Evolutionary conservation across 2,113 vertebrate species (phyloP), one percentile per base, ranked within the genome.

Genomic region (Oxyruncus cristatus): DNA sequence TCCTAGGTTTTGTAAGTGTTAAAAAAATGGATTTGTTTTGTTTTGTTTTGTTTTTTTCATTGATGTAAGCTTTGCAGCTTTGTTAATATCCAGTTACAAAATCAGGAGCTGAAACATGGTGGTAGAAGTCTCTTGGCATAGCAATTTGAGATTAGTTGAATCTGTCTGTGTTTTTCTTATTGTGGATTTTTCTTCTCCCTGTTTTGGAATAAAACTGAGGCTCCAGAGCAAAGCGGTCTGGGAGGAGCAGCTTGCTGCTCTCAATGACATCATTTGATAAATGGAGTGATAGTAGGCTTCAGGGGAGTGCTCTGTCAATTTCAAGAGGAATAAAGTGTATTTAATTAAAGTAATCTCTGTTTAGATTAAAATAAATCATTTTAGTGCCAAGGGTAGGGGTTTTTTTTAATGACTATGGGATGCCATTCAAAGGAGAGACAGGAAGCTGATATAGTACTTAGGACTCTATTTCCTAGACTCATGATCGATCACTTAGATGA

Each of bases 311-410:
- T 97, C 89, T 90, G 94, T 93, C 91, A 96, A 63, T 90, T 97
- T 92, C 84, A 94, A 87, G 81, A 80, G 44, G 50, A 97, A 97
- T 88, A 97, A 96, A 97, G 50, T 89, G 75, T 93, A 95, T 96
- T 97, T 98, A 98, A 98, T 98, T 97, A 97, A 97, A 97, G 89
- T 92, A 93, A 97, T 97, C 89, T 89, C 94, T 97, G 68, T 94
- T 97, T 96, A 85, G 93, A 94, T 88, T 93, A 90, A 96, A 96
- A 97, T 95, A 95, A 97, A 96, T 97, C 61, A 97, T 97, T 94
- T 96, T 88, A 53, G 86, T 94, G 89, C 85, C 86, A 88, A 59
- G 39, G 67, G 55, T 90, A 62, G 28, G 9, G 9, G 9, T 41
- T 41, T 41, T 47, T 97, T 92, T 93, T 90, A 97, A 95, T 89